A percentile compares a stretch with the other conserved stretches of the same genome.
Conservation (phyloP, 2,113 vertebrate genomes). For the Lampris megalopsis region DNA sequence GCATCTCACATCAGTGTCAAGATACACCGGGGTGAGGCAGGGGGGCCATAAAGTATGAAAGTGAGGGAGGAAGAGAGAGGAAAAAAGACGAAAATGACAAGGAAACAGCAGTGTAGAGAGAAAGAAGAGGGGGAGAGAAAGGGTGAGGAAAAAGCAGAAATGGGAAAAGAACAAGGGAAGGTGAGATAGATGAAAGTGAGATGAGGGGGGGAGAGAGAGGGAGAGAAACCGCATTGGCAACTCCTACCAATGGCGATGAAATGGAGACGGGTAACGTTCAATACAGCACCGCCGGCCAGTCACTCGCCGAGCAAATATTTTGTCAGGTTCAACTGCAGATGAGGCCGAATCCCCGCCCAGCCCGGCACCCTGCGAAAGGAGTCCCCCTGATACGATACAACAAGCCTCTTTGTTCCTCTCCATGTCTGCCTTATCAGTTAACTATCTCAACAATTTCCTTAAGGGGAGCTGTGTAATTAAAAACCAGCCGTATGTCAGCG, state of each 20-base stretch:
- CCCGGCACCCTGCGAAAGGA: not conserved
- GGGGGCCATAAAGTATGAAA: too few relatives aligned
- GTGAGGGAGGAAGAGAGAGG: too few relatives aligned
- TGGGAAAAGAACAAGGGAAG: not conserved
- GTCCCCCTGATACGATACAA: slow-evolving; percentile 50
- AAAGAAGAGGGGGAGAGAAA: not conserved
- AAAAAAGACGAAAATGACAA: too few relatives aligned
- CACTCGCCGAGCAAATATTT: slow-evolving; percentile 40
- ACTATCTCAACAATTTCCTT: slow-evolving; percentile 78
- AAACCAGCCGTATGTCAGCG: slow-evolving; percentile 64
- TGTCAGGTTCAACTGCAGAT: slow-evolving; percentile 37
- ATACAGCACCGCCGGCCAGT: slow-evolving; percentile 8
- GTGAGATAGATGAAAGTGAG: not conserved
- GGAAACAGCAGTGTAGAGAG: slow-evolving; percentile 4
- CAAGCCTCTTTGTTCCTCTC: slow-evolving; percentile 59
- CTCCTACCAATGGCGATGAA: slow-evolving; percentile 18
- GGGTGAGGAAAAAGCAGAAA: not conserved
- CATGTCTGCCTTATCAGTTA: slow-evolving; percentile 62
- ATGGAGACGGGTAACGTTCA: slow-evolving; percentile 9
- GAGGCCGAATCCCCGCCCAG: not conserved
- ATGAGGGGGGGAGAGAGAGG: not conserved
- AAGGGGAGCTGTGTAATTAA: slow-evolving; percentile 74
- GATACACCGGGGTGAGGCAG: too few relatives aligned
- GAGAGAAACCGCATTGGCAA: not conserved
- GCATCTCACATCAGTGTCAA: too few relatives aligned